Conservation (phyloP, 2,797 vertebrate species). For the Taenioides sp. region DNA sequence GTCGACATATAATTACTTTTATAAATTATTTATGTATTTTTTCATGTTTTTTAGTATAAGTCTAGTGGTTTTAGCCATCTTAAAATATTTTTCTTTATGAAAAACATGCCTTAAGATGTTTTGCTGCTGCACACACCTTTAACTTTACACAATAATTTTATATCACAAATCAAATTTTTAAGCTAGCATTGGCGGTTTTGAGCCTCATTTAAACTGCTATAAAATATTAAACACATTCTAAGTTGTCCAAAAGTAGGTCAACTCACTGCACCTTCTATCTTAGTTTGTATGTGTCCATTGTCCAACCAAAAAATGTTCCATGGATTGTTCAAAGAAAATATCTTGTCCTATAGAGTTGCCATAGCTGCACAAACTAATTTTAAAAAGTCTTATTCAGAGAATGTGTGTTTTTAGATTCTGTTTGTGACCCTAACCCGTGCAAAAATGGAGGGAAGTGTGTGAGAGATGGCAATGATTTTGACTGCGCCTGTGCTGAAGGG, state of each 20-base stretch:
- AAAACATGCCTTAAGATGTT: no score
- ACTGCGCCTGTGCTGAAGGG: conserved; percentile 65
- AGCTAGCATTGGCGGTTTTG: background rate
- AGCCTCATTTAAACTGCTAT: background rate
- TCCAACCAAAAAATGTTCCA: background rate
- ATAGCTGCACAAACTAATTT: background rate
- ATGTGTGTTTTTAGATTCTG: conserved; percentile 40
- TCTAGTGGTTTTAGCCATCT: no score
- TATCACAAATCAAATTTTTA: background rate
- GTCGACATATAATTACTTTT: background rate
- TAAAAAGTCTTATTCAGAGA: background rate
- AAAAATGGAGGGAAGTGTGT: conserved; percentile 72
- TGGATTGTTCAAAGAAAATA: no score
- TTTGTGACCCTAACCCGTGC: conserved; percentile 73
- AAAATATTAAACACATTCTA: background rate
- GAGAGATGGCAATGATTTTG: conserved; percentile 61
- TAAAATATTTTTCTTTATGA: no score
- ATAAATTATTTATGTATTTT: background rate
- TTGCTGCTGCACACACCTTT: no score
- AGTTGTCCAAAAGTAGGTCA: no score
- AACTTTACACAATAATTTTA: no score
- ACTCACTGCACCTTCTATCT: no score
- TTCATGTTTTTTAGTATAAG: no score
- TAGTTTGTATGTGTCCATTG: background rate
- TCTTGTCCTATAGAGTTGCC: background rate